These are phyloP conservation scores for Resseliella maxima DNA, from an alignment of 2,888 invertebrate genomes.

Conservation along the genomic window DNA sequence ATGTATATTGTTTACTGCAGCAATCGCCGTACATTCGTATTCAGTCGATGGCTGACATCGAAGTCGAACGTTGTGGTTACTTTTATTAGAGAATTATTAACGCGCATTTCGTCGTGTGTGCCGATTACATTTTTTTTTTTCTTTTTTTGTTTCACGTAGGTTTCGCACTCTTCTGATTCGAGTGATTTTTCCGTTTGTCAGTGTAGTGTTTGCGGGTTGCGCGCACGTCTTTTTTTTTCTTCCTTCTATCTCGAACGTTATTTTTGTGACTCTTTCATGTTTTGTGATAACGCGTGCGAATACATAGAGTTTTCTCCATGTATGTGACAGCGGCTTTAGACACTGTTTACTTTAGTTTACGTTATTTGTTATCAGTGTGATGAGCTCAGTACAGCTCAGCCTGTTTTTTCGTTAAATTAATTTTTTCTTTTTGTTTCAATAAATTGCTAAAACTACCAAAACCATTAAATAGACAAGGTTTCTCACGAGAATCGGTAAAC, in stretches of 20 bases:
- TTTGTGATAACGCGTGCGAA: constrained; percentile 19
- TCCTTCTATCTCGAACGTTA: background rate
- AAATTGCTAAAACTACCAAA: too few relatives aligned
- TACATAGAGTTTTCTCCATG: background rate
- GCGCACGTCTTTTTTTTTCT: background rate
- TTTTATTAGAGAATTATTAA: constrained; percentile 30
- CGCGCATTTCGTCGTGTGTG: constrained; percentile 41
- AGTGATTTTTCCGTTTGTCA: background rate
- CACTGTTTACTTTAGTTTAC: constrained; percentile 24
- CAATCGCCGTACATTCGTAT: background rate
- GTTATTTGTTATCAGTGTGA: background rate
- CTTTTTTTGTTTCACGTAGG: background rate
- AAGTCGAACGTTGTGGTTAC: constrained; percentile 51
- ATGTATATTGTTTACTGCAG: background rate
- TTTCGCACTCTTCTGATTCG: background rate
- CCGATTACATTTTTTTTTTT: background rate
- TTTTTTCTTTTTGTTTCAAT: too few relatives aligned
- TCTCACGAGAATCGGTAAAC: too few relatives aligned
- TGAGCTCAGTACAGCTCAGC: background rate
- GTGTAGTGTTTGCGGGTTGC: background rate
- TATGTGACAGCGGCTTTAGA: background rate
- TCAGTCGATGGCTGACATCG: constrained; percentile 55
- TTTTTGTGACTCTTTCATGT: background rate
- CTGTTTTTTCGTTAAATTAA: background rate
- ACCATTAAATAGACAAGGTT: too few relatives aligned